phyloP scores from a whole-genome alignment of 2,888 invertebrate species.

The Mesorhabditis belari region DNA sequence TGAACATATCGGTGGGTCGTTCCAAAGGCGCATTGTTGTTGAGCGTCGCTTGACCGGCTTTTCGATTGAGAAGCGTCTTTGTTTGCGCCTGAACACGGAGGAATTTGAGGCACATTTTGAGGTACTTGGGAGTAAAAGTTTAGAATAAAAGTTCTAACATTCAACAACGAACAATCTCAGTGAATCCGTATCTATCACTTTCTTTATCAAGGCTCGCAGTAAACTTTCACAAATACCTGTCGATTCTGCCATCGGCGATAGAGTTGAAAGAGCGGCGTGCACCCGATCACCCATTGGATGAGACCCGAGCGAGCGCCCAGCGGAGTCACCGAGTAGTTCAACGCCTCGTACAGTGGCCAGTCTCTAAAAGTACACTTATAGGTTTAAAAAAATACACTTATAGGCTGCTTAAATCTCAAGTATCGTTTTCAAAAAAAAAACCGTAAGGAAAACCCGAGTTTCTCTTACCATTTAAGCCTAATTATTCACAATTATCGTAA shows the following conservation, averaged over 20 bases:
- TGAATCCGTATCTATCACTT: neutral
- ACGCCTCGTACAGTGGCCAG: conserved; percentile 64
- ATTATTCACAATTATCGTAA: neutral
- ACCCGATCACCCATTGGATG: conserved; percentile 97
- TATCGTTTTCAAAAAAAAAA: conserved; percentile 7
- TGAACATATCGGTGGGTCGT: conserved; percentile 37
- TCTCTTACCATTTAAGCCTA: neutral
- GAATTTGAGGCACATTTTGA: too few species aligned
- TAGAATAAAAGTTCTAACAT: neutral
- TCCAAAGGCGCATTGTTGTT: conserved; percentile 21
- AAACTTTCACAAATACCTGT: conserved; percentile 62
- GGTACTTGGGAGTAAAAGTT: neutral
- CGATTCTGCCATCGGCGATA: conserved; percentile 94
- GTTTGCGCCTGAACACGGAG: conserved; percentile 4
- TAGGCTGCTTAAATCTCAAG: neutral
- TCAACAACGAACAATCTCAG: neutral
- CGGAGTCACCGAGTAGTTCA: conserved; percentile 95
- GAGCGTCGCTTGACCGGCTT: conserved; percentile 14
- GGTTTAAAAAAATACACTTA: conserved; percentile 56
- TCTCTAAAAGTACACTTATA: conserved; percentile 63
- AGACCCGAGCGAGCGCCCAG: conserved; percentile 85
- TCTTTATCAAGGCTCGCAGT: too few species aligned
- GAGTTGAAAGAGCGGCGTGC: conserved; percentile 84
- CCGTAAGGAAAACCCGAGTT: neutral
- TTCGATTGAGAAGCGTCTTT: conserved; percentile 6